phyloP scores from a whole-genome alignment of 2,797 vertebrate genomes.

The Meda fulgida region DNA sequence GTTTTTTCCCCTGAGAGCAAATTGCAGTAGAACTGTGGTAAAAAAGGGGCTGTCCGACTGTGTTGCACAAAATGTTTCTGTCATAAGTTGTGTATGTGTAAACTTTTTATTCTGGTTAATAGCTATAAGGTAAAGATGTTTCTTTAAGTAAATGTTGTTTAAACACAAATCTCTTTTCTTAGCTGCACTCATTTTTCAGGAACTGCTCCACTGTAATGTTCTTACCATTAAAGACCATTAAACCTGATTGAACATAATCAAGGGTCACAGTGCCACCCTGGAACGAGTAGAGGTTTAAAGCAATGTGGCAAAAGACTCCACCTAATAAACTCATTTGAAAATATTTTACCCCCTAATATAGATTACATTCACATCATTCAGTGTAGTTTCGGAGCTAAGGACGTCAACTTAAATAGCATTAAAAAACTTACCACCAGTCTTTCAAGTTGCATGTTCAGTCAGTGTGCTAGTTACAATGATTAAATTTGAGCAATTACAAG shows the following conservation, averaged over 20 bases:
- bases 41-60: not conserved
- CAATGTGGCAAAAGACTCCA: not conserved
- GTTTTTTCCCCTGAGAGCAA: slow-evolving; percentile 18
- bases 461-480: not conserved
- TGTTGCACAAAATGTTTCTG: not conserved
- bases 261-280: slow-evolving; percentile 34
- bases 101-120: slow-evolving; percentile 1
- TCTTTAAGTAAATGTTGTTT: slow-evolving; percentile 37
- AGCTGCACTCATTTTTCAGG: slow-evolving; percentile 30
- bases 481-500: not conserved
- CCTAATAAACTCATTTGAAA: not conserved
- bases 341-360: not conserved
- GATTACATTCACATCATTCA: not conserved
- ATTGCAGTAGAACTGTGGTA: not conserved
- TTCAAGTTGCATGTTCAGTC: not conserved
- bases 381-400: not conserved
- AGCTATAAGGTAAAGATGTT: not conserved
- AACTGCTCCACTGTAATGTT: slow-evolving; percentile 44
- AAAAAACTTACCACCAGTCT: not conserved
- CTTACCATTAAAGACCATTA: slow-evolving; percentile 37
- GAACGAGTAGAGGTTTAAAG: not conserved
- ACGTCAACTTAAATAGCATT: not conserved
- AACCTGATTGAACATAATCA: slow-evolving; percentile 42
- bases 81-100: not conserved
- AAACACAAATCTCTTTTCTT: slow-evolving; percentile 28